phyloP scores from a whole-genome alignment of 2,113 vertebrate species.

The Nyctibius bracteatus region DNA sequence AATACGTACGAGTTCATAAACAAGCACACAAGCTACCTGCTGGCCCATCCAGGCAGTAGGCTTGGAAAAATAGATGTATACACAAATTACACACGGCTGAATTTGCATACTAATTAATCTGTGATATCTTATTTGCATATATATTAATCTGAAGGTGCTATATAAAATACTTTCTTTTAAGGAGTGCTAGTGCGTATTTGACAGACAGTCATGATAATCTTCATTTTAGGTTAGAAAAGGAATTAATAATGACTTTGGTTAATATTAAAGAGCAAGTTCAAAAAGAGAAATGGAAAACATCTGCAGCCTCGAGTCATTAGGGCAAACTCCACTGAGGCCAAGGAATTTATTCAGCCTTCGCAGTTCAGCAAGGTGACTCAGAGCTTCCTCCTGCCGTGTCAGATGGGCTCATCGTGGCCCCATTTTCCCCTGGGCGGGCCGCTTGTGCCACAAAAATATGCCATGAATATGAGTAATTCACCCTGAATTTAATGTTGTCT shows the following conservation, averaged over 20 bases:
- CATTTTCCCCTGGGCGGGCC: background rate
- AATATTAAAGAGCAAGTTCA: conserved; percentile 11
- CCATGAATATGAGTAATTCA: background rate
- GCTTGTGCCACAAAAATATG: background rate
- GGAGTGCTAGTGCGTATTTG: background rate
- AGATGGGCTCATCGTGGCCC: background rate
- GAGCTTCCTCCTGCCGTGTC: background rate
- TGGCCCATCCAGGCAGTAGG: background rate
- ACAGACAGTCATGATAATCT: background rate
- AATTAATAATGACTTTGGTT: background rate
- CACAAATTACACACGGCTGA: background rate
- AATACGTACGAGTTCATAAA: background rate
- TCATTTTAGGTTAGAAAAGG: conserved; percentile 11
- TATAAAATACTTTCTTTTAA: conserved; percentile 4
- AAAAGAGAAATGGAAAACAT: conserved; percentile 14
- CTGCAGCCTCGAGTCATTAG: background rate
- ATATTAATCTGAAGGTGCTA: conserved; percentile 14
- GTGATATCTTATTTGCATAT: conserved; percentile 21
- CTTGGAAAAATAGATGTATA: background rate
- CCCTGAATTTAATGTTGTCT: background rate
- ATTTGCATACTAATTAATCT: conserved; percentile 48
- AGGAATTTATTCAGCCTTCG: background rate
- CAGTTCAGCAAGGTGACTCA: background rate
- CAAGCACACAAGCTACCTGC: background rate
- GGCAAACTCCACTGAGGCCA: background rate